Percentiles rank a stretch among this genome's conserved stretches.
Conservation (phyloP, 2,888 invertebrate genomes). For the Drosophila barbarae region DNA sequence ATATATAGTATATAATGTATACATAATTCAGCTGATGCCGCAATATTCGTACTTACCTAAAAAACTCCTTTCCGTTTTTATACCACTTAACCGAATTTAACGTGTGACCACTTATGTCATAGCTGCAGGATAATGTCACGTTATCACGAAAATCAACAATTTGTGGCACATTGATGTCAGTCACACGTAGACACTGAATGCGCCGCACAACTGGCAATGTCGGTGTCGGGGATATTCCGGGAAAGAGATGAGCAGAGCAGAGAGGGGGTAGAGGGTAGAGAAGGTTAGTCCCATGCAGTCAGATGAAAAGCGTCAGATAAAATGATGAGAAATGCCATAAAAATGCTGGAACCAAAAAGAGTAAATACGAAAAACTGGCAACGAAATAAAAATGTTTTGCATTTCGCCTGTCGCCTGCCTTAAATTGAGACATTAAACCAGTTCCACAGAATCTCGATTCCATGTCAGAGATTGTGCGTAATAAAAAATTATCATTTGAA, state of each 20-base stretch:
- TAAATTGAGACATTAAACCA: conserved; percentile 34
- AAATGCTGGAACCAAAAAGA: conserved; percentile 48
- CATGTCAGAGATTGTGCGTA: conserved; percentile 38
- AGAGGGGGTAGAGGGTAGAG: not conserved
- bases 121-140: conserved; percentile 80
- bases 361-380: conserved; percentile 25
- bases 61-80: conserved; percentile 80
- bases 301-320: conserved; percentile 61
- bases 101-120: conserved; percentile 80
- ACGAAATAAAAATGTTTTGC: conserved; percentile 47
- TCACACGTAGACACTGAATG: conserved; percentile 76
- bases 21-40: conserved; percentile 1
- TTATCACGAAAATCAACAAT: conserved; percentile 80
- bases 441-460: conserved; percentile 14
- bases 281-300: conserved; percentile 34
- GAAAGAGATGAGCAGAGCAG: conserved; percentile 4
- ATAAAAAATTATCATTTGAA: conserved; percentile 31
- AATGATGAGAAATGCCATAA: conserved; percentile 64
- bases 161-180: conserved; percentile 79
- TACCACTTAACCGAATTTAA: conserved; percentile 81
- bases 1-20: conserved; percentile 7
- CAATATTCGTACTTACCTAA: conserved; percentile 77
- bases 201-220: conserved; percentile 57
- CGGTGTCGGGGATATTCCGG: conserved; percentile 13
- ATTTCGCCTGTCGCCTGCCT: conserved; percentile 45